Conservation (phyloP, 2,113 vertebrate species). For the Cephalopterus ornatus region DNA sequence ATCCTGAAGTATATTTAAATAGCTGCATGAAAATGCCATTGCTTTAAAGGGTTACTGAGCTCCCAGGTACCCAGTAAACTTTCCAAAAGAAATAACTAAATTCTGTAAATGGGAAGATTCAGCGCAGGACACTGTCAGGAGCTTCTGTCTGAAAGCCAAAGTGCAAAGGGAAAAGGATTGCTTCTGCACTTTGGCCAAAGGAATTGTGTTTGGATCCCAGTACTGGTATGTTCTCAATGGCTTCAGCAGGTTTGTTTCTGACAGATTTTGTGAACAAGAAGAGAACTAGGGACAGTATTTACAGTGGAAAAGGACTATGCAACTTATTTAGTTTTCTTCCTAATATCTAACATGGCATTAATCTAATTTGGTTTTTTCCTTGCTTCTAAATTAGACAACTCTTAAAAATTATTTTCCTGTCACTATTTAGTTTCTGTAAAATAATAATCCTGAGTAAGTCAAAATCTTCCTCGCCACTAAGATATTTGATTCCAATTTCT, state of each 20-base stretch:
- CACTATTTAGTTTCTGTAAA: not conserved
- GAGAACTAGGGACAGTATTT: not conserved
- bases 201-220: not conserved
- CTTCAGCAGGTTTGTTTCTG: not conserved
- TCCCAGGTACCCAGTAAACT: not conserved
- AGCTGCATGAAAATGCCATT: not conserved
- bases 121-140: not conserved
- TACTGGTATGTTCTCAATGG: not conserved
- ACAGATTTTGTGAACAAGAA: not conserved
- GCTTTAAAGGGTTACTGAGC: not conserved
- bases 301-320: not conserved
- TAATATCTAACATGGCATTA: not conserved
- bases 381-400: not conserved
- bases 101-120: not conserved
- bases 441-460: not conserved
- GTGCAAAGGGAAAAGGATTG: not conserved
- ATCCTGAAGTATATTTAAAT: not conserved
- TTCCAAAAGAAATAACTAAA: not conserved
- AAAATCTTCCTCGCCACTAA: not conserved
- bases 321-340: not conserved
- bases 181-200: not conserved
- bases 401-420: not conserved
- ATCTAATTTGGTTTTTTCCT: not conserved
- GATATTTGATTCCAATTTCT: not conserved
- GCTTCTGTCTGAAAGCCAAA: not conserved